These are phyloP conservation scores for Mionectes macconnelli DNA, from an alignment of 2,113 vertebrate genomes.

Conservation along the genomic window DNA sequence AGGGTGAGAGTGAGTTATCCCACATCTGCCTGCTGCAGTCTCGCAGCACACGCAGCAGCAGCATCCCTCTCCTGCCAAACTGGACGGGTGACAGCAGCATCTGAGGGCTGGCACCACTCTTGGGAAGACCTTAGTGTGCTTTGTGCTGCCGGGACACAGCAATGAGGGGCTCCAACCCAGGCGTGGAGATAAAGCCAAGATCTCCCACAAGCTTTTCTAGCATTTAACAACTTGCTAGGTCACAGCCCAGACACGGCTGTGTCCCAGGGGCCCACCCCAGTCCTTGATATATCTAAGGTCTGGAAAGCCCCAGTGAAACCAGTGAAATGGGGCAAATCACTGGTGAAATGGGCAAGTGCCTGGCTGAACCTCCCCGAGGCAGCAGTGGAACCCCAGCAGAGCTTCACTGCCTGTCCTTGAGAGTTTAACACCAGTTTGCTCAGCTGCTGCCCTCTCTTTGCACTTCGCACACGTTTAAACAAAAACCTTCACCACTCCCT, in stretches of 20 bases:
- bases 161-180: neutral
- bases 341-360: neutral
- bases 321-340: neutral
- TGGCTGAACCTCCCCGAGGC: rapidly evolving
- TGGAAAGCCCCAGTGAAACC: neutral
- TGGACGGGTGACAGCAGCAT: neutral
- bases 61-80: neutral
- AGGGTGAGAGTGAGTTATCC: neutral
- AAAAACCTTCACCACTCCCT: conserved; percentile 46
- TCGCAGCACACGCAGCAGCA: rapidly evolving
- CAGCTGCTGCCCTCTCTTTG: conserved; percentile 57
- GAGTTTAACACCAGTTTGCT: conserved; percentile 39
- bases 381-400: neutral
- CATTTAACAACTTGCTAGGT: neutral
- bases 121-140: neutral
- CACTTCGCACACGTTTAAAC: neutral
- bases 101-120: neutral
- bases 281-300: neutral
- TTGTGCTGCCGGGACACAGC: rapidly evolving
- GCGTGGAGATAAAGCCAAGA: neutral
- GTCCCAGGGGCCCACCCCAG: neutral
- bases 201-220: neutral
- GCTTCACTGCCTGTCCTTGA: neutral
- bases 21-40: neutral
- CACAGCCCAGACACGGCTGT: neutral